Conservation (phyloP, 1,140 invertebrate species). For the Platyscapa corneri region DNA sequence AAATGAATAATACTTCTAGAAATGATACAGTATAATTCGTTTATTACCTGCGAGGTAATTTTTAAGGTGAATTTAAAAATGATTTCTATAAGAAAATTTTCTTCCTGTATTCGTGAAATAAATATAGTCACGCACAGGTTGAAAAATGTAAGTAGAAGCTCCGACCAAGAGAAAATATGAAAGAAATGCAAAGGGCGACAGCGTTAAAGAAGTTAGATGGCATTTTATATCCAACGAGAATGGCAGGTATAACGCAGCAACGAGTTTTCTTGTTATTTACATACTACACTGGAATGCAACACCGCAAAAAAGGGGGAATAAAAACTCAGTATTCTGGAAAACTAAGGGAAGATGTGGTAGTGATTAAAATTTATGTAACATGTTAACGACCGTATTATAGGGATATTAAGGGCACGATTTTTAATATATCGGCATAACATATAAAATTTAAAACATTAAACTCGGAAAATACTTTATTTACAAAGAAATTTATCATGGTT, state of each 20-base stretch:
- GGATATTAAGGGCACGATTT: neutral
- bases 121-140: neutral
- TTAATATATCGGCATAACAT: too few relatives aligned
- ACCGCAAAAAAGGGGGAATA: neutral
- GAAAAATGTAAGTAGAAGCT: neutral
- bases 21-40: too few relatives aligned
- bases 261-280: conserved; percentile 11
- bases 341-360: neutral
- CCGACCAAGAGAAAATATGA: neutral
- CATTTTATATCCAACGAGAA: conserved; percentile 7
- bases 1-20: too few relatives aligned
- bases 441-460: too few relatives aligned
- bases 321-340: neutral
- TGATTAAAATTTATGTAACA: neutral
- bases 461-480: too few relatives aligned
- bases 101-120: neutral
- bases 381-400: neutral
- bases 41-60: too few relatives aligned
- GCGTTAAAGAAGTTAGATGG: neutral
- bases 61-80: too few relatives aligned
- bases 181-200: neutral
- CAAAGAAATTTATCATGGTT: too few relatives aligned
- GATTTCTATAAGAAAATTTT: neutral
- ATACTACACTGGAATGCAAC: conserved; percentile 4
- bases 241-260: neutral